phyloP scores from a whole-genome alignment of 1,140 invertebrate species.

The Apis florea region DNA sequence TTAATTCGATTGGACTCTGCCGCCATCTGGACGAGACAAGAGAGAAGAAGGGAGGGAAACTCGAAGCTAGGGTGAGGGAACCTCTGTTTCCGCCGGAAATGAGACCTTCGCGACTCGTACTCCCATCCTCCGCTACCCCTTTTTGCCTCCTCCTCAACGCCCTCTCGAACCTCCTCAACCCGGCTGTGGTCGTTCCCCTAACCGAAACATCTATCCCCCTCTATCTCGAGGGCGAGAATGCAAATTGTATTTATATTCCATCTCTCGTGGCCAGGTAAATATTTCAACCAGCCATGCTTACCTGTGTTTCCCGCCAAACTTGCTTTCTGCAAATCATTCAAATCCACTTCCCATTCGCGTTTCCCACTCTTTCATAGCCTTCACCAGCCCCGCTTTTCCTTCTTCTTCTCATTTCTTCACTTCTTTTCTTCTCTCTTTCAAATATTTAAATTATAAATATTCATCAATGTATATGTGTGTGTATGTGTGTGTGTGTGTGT shows the following conservation, averaged over 20 bases:
- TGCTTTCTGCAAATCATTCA: constrained; percentile 7
- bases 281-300: constrained; percentile 43
- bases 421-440: not conserved
- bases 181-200: constrained; percentile 20
- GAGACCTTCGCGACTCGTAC: constrained; percentile 67
- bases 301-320: constrained; percentile 35
- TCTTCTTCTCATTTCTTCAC: not conserved
- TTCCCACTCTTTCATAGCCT: not conserved
- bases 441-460: constrained; percentile 41
- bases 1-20: constrained; percentile 70
- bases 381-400: too few relatives aligned
- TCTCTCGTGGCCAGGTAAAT: constrained; percentile 65
- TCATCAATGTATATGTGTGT: too few relatives aligned
- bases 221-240: constrained; percentile 38
- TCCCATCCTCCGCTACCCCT: constrained; percentile 40
- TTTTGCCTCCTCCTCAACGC: constrained; percentile 25
- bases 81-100: constrained; percentile 78
- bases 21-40: constrained; percentile 45
- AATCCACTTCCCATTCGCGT: not conserved
- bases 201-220: constrained; percentile 38
- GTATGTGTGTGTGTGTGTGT: too few relatives aligned
- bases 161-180: constrained; percentile 27
- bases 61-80: constrained; percentile 60
- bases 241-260: constrained; percentile 73
- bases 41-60: not conserved